A percentile compares a stretch with the other conserved stretches of the same genome.
Conservation (phyloP, 2,113 vertebrate genomes). For the Neogobius melanostomus region DNA sequence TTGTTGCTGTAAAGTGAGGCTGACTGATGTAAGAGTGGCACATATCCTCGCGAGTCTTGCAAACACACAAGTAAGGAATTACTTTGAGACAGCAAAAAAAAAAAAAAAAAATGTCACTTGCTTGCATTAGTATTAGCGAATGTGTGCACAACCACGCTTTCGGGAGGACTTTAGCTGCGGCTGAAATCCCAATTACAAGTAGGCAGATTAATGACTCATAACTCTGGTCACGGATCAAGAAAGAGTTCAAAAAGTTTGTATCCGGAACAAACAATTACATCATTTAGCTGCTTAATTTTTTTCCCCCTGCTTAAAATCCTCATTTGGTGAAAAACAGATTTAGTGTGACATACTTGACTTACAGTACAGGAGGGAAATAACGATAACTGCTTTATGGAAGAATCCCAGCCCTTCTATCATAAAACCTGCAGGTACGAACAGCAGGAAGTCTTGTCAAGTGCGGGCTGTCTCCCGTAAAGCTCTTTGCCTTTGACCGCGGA, state of each 20-base stretch:
- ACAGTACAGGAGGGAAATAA: no score
- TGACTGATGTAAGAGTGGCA: conserved; percentile 3
- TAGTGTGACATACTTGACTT: no score
- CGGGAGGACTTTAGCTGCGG: background rate
- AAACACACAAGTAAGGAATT: background rate
- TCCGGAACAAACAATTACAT: no score
- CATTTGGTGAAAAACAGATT: no score
- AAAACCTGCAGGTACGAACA: background rate
- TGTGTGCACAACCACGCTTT: background rate
- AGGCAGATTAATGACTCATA: background rate
- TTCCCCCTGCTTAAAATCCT: no score
- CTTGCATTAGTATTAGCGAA: background rate
- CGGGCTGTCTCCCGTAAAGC: conserved; percentile 21
- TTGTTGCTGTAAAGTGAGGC: background rate
- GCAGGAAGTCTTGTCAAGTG: background rate
- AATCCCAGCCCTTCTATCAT: background rate
- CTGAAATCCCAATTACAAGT: background rate
- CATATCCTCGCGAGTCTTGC: background rate
- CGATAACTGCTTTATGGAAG: no score
- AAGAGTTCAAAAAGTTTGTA: no score
- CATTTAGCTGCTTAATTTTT: no score
- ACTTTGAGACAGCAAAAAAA: background rate
- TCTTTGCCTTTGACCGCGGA: conserved; percentile 16
- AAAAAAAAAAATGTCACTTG: background rate
- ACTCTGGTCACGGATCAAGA: no score